These are phyloP conservation scores for Amphipyra berbera DNA, from an alignment of 2,888 invertebrate species.

Conservation along the genomic window DNA sequence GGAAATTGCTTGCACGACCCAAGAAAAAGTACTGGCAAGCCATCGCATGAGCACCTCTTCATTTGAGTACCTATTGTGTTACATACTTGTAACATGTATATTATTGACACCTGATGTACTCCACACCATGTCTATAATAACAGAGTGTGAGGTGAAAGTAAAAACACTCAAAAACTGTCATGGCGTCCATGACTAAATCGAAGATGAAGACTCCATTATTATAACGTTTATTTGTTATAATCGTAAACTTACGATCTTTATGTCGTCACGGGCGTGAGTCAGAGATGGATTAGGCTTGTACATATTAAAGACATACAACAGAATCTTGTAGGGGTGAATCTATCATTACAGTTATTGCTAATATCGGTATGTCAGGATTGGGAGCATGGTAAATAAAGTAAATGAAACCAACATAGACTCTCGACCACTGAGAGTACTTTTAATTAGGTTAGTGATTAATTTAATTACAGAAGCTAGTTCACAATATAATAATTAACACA, in stretches of 20 bases:
- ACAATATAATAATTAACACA: no score
- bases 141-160: conserved; percentile 24
- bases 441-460: no score
- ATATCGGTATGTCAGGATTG: no score
- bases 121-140: conserved; percentile 5
- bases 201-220: conserved; percentile 19
- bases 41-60: not conserved
- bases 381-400: no score
- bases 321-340: no score
- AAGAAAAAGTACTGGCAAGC: not conserved
- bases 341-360: no score
- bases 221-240: conserved; percentile 9
- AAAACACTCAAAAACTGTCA: conserved; percentile 34
- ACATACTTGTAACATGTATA: not conserved
- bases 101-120: not conserved
- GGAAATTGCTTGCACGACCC: no score
- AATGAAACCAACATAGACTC: no score
- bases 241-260: not conserved
- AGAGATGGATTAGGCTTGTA: no score
- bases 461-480: no score
- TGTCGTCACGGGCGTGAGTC: not conserved
- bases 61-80: conserved; percentile 4
- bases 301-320: no score
- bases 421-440: no score
- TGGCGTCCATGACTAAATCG: conserved; percentile 25